These are phyloP conservation scores for Notocelia uddmanniana DNA, from an alignment of 2,888 invertebrate genomes.

Conservation along the genomic window DNA sequence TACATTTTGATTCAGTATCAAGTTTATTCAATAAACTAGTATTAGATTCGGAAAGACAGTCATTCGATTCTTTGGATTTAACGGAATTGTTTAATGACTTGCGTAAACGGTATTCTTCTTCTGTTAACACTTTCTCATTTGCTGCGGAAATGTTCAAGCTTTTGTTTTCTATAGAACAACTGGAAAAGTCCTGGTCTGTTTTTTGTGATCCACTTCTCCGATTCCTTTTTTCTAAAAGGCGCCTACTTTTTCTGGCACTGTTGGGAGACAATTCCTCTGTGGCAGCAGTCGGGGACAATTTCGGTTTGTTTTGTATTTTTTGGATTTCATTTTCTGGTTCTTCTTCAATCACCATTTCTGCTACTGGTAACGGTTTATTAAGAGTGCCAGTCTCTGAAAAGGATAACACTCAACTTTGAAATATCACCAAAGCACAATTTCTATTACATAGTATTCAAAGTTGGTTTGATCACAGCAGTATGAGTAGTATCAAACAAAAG, in stretches of 20 bases:
- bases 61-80: conserved; percentile 33
- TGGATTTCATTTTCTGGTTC: conserved; percentile 60
- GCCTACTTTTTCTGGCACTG: conserved; percentile 53
- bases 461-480: too few relatives aligned
- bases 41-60: conserved; percentile 55
- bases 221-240: conserved; percentile 55
- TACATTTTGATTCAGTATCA: conserved; percentile 54
- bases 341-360: conserved; percentile 59
- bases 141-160: conserved; percentile 20
- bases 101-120: conserved; percentile 16
- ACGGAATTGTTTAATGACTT: conserved; percentile 7
- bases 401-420: not conserved
- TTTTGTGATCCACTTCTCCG: conserved; percentile 50
- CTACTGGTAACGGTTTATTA: conserved; percentile 31
- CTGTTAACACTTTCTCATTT: conserved; percentile 7
- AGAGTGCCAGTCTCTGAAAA: conserved; percentile 25
- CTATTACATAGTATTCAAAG: too few relatives aligned
- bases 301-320: conserved; percentile 48
- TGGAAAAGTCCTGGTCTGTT: conserved; percentile 46
- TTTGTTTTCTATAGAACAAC: conserved; percentile 17
- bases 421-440: not conserved
- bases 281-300: conserved; percentile 36
- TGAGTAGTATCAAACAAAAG: too few relatives aligned
- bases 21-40: conserved; percentile 59
- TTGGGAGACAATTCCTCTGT: conserved; percentile 48